Evolutionary conservation across 2,888 invertebrate species (phyloP).

Genomic region (Colletes collaris): DNA sequence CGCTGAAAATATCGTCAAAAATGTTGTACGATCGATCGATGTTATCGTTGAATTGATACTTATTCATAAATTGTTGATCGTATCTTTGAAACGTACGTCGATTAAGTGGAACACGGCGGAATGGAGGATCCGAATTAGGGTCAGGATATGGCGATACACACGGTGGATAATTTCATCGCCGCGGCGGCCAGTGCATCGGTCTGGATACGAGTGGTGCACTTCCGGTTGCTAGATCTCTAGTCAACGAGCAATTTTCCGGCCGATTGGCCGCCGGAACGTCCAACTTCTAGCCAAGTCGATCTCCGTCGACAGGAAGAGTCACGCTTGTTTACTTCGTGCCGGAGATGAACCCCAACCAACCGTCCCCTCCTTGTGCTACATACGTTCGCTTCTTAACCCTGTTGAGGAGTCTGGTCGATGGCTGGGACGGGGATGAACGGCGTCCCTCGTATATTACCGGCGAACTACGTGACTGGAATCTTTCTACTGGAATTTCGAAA

Average conservation of each 20-base stretch:
- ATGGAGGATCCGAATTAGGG: constrained; percentile 12
- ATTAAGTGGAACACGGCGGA: constrained; percentile 20
- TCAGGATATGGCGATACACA: constrained; percentile 46
- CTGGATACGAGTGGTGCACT: constrained; percentile 45
- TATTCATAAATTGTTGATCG: too few relatives aligned
- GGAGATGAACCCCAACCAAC: constrained; percentile 13
- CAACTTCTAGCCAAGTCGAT: constrained; percentile 66
- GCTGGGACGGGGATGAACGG: constrained; percentile 14
- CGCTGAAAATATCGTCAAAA: too few relatives aligned
- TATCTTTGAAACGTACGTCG: constrained; percentile 1
- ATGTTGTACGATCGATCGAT: too few relatives aligned
- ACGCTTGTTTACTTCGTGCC: constrained; percentile 65
- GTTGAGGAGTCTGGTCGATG: neutral
- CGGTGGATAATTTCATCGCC: constrained; percentile 59
- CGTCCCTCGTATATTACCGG: constrained; percentile 56
- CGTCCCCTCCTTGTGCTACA: constrained; percentile 7
- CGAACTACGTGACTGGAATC: constrained; percentile 52
- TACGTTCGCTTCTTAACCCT: constrained; percentile 48
- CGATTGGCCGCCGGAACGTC: constrained; percentile 68
- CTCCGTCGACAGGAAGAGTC: constrained; percentile 64
- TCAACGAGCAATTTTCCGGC: constrained; percentile 71
- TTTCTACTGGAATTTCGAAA: constrained; percentile 6
- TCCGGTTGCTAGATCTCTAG: constrained; percentile 63
- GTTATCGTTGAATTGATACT: too few relatives aligned
- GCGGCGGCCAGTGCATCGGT: constrained; percentile 50